Percentiles rank a stretch among this genome's conserved stretches.
Conservation (phyloP, 2,888 invertebrate species). For the Gonocerus acuteangulatus region DNA sequence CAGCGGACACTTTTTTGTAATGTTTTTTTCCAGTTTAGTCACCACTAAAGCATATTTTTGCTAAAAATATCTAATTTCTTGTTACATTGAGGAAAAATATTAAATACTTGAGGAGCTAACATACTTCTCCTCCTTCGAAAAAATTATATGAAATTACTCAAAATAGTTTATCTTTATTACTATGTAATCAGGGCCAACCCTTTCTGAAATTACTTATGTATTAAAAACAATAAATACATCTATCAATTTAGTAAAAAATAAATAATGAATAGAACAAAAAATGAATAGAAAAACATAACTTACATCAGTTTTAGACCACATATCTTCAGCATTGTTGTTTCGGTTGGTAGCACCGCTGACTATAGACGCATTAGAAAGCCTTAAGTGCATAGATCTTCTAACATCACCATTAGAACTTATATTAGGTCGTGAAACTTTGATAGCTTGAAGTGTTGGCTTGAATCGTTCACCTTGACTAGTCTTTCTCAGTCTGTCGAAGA, state of each 20-base stretch:
- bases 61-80: too few species aligned
- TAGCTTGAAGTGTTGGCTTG: conserved; percentile 56
- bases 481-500: conserved; percentile 78
- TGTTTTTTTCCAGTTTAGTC: too few species aligned
- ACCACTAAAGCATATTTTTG: too few species aligned
- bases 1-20: too few species aligned
- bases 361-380: conserved; percentile 53
- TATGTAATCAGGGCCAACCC: too few species aligned
- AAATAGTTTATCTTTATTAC: too few species aligned
- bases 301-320: conserved; percentile 42
- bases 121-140: too few species aligned
- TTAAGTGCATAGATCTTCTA: conserved; percentile 51
- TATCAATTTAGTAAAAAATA: too few species aligned
- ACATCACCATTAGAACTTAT: conserved; percentile 70
- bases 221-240: not conserved
- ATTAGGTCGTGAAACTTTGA: conserved; percentile 58
- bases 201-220: too few species aligned
- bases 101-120: too few species aligned
- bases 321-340: conserved; percentile 47
- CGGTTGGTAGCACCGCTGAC: conserved; percentile 51
- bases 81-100: too few species aligned
- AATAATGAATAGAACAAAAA: not conserved
- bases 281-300: conserved; percentile 30
- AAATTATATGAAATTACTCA: too few species aligned
- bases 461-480: conserved; percentile 75